phyloP scores from a whole-genome alignment of 2,113 vertebrate genomes.

The Chaetops frenatus region DNA sequence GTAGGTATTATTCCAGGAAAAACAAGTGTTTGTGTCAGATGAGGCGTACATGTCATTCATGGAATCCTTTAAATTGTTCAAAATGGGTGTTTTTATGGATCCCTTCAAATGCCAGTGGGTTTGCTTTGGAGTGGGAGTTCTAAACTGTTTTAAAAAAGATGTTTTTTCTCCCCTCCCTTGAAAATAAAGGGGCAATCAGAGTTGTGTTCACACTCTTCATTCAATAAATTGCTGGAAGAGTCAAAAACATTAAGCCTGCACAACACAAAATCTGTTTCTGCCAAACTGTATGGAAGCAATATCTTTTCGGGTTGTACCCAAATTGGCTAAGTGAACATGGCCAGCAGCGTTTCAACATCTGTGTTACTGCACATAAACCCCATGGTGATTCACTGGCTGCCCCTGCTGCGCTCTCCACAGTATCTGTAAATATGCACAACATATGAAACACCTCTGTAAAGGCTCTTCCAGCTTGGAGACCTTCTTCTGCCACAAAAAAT shows the following conservation, averaged over 20 bases:
- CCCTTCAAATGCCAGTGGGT: neutral
- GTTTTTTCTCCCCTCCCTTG: neutral
- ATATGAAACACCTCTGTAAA: conserved; percentile 35
- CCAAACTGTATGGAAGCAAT: neutral
- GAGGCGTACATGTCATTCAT: neutral
- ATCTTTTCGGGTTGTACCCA: neutral
- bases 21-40: neutral
- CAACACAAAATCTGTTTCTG: neutral
- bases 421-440: neutral
- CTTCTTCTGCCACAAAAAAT: neutral
- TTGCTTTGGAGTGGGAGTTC: neutral
- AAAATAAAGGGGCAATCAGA: neutral
- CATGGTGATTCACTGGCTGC: neutral
- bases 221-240: neutral
- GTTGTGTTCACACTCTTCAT: neutral
- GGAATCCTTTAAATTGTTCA: neutral
- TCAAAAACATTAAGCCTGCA: neutral
- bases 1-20: neutral
- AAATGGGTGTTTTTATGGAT: neutral
- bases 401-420: neutral
- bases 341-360: neutral
- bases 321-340: neutral
- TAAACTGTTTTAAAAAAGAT: neutral
- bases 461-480: neutral
- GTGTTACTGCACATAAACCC: neutral